Percentiles rank a stretch among this genome's conserved stretches.
Evolutionary conservation across 2,888 invertebrate species (phyloP).

Genomic region (Graphium colonna): DNA sequence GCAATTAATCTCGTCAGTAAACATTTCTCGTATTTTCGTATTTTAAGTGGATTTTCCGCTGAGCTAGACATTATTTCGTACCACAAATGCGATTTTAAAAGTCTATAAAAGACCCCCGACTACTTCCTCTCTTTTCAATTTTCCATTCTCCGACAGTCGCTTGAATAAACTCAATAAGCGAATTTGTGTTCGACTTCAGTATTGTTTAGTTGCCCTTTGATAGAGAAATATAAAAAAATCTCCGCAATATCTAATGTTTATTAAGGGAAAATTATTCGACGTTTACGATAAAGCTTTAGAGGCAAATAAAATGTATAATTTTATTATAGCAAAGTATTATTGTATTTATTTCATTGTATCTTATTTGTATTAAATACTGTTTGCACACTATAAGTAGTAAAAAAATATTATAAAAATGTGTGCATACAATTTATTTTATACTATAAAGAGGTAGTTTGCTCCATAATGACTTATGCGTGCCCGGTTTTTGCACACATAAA

Average conservation of each 20-base stretch:
- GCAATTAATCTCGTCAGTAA: neutral
- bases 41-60: neutral
- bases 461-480: no score
- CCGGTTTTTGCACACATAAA: no score
- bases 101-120: constrained; percentile 9
- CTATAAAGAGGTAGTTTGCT: no score
- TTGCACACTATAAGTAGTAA: no score
- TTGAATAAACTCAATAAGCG: constrained; percentile 32
- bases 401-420: no score
- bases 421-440: no score
- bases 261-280: constrained; percentile 19
- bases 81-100: constrained; percentile 1
- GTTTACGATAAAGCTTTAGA: constrained; percentile 10
- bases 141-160: constrained; percentile 14
- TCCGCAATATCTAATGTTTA: constrained; percentile 19
- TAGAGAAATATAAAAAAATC: constrained; percentile 12
- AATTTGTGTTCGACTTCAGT: constrained; percentile 28
- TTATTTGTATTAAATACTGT: no score
- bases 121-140: constrained; percentile 11
- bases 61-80: neutral
- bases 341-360: neutral
- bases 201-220: constrained; percentile 24
- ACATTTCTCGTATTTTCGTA: no score
- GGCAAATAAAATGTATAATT: constrained; percentile 13
- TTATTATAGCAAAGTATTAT: neutral